A percentile compares a stretch with the other conserved stretches of the same genome.
These are phyloP conservation scores for Promerops cafer DNA, from an alignment of 2,113 vertebrate species.

Conservation along the genomic window DNA sequence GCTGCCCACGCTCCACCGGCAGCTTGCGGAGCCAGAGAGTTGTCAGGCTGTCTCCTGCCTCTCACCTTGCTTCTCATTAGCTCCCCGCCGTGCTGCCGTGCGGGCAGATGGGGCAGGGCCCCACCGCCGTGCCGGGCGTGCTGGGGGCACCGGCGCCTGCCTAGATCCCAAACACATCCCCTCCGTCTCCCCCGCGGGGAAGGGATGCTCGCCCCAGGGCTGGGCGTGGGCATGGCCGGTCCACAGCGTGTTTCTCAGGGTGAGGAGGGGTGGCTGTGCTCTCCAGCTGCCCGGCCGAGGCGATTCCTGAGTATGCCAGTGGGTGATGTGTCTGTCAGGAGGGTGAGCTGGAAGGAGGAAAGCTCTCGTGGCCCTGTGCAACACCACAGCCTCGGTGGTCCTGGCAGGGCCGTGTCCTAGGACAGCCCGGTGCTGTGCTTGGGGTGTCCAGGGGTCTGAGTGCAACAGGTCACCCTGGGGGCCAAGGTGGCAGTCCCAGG, in stretches of 20 bases:
- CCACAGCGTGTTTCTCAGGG: background rate
- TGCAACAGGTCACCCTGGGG: background rate
- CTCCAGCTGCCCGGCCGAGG: background rate
- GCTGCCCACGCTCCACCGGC: conserved; percentile 4
- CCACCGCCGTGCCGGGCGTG: background rate
- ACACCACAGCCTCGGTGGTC: accelerated
- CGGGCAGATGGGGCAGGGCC: conserved; percentile 62
- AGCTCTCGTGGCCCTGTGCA: background rate
- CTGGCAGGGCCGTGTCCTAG: background rate
- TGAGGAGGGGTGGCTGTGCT: background rate
- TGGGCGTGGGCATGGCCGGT: background rate
- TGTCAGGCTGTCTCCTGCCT: conserved; percentile 54
- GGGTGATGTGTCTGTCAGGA: background rate
- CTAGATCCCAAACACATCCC: accelerated
- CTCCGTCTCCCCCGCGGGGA: background rate
- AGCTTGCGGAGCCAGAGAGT: conserved; percentile 45
- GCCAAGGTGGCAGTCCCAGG: background rate
- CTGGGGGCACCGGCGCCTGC: background rate
- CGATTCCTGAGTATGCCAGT: accelerated
- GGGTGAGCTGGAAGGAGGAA: background rate
- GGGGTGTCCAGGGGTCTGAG: no score
- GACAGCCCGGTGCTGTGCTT: background rate
- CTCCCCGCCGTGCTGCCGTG: conserved; percentile 46
- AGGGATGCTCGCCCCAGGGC: background rate
- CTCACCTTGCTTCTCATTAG: conserved; percentile 72